phyloP scores from a whole-genome alignment of 2,888 invertebrate species.

The Nasonovia ribisnigri region DNA sequence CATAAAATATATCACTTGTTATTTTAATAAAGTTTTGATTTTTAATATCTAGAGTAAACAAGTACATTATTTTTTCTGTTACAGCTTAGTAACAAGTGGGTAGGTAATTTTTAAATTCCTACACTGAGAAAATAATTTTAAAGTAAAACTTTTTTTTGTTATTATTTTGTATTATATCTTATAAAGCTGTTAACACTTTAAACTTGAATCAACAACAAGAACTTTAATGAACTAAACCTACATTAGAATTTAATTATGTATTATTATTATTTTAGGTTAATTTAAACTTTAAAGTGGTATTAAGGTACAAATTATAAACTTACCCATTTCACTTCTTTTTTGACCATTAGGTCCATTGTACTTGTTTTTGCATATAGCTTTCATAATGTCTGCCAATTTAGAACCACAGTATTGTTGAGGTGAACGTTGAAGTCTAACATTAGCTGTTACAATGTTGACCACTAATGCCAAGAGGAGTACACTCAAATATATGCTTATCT shows the following conservation, averaged over 20 bases:
- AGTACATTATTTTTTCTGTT: background rate
- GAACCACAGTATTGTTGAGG: constrained; percentile 52
- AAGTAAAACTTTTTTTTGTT: background rate
- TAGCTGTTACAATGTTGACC: background rate
- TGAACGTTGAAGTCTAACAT: constrained; percentile 20
- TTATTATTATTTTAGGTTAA: background rate
- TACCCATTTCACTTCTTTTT: constrained; percentile 26
- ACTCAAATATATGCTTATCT: constrained; percentile 6
- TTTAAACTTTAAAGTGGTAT: no score
- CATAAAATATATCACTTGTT: no score
- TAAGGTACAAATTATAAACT: background rate
- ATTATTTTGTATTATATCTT: background rate
- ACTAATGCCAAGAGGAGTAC: background rate
- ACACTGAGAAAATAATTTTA: background rate
- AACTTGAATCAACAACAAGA: background rate
- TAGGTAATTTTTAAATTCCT: background rate
- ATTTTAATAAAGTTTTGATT: background rate
- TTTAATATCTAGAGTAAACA: background rate
- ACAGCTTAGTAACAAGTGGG: background rate
- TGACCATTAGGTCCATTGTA: background rate
- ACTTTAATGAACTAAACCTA: background rate
- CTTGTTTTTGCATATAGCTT: background rate
- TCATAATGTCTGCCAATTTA: constrained; percentile 35
- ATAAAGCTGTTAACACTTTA: background rate
- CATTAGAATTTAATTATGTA: background rate